Conservation (phyloP, 35 echinoderm and acorn worm species). For the Heliocidaris erythrogramma region DNA sequence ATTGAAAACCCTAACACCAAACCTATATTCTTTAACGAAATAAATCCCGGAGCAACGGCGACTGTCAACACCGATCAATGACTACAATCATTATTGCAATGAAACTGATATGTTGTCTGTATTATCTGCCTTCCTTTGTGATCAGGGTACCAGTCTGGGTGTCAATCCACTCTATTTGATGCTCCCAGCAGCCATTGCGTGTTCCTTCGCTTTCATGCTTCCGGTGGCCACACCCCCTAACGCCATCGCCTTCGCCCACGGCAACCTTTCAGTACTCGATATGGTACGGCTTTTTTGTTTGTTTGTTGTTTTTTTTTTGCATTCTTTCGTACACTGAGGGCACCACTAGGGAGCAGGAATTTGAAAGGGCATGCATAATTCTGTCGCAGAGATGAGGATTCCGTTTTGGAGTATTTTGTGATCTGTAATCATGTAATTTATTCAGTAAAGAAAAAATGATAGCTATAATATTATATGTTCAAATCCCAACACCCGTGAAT, state of each 20-base stretch:
- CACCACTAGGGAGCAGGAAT: not conserved
- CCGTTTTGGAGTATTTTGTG: not conserved
- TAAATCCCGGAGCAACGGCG: not conserved
- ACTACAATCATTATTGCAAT: not conserved
- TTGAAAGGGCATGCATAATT: not conserved
- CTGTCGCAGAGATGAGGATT: not conserved
- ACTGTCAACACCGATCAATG: not conserved
- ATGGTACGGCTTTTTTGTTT: constrained; percentile 89
- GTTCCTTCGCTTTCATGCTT: constrained; percentile 91
- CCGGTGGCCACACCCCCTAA: constrained; percentile 91
- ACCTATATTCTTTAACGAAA: not conserved
- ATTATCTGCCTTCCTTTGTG: not conserved
- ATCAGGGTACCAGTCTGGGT: constrained; percentile 58
- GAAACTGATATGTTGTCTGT: not conserved
- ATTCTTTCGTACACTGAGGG: no score
- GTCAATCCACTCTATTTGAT: constrained; percentile 83
- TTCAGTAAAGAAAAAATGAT: not conserved
- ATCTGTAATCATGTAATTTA: not conserved
- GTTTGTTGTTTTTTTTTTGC: no score
- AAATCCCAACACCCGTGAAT: no score
- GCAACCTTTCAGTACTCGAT: constrained; percentile 72
- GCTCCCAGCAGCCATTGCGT: constrained; percentile 74
- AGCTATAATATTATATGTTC: no score
- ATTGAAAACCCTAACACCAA: no score
- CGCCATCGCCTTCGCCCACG: constrained; percentile 85